Evolutionary conservation across 1,140 invertebrate species (phyloP), one percentile per base, ranked within the genome.

Genomic region (Leptestheria dahalacensis): DNA sequence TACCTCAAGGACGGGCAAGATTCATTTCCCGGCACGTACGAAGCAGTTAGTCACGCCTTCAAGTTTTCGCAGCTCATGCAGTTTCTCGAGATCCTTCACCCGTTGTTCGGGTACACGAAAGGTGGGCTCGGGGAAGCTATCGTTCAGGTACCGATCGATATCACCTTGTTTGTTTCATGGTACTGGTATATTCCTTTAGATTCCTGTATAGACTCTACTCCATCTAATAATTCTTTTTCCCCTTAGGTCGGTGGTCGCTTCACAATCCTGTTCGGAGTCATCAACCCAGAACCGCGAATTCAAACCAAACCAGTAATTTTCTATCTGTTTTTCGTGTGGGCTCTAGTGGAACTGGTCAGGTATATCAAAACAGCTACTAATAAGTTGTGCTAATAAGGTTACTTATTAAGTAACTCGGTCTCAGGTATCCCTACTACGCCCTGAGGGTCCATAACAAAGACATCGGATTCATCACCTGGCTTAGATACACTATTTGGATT

Each of bases 401-500:
- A 41, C 12, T 6, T 15, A 50, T 6, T 12, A 41, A 33, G 10
- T 50, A 21, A 41, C 12, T 3, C 46, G 0, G n/a, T 9, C 61
- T 59, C 70, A 84, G 88, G 64, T 96, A 96, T 76, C 90, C 91
- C 15, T 96, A 85, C 71, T 96, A 96, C 70, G 84, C 95, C 68
- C 76, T 82, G 0, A 82, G 88, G 68, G 70, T 91, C 3, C 78
- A 89, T 60, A 82, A 88, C 29, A 77, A 79, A 26, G 78, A 91
- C 62, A 76, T 88, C 53, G 76, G 78, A 41, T 66, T 89, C 18
- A 68, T 96, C n/a, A 94, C 88, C 0, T 96, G 91, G 92, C 71
- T 95, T 0, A 77, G 92, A 25, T 96, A 96, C 68, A 88, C 87
- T 0, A 77, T 91, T 29, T 97, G 92, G 92, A 91, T 96, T 60